Evolutionary conservation across 1,140 invertebrate genomes (phyloP).

Genomic region (Drosophila arizonae): DNA sequence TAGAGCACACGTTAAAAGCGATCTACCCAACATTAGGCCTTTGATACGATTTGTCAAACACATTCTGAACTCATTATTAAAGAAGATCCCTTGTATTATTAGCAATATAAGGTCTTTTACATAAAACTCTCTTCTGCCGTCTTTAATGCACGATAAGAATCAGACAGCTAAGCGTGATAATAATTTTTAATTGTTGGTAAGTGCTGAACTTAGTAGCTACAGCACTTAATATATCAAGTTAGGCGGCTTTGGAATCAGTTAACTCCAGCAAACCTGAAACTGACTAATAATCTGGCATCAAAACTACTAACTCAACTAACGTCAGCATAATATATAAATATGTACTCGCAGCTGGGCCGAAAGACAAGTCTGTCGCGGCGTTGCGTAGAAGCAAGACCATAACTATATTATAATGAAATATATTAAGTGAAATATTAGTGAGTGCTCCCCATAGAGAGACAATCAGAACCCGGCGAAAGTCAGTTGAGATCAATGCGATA

Average conservation of each 20-base stretch:
- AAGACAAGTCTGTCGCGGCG: conserved; percentile 1
- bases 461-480: background rate
- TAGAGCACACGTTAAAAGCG: too few species aligned
- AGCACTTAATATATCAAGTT: background rate
- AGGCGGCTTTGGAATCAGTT: background rate
- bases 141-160: background rate
- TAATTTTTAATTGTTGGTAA: conserved; percentile 13
- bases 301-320: background rate
- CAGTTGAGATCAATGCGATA: background rate
- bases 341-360: background rate
- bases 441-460: background rate
- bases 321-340: conserved; percentile 12
- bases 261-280: background rate
- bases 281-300: background rate
- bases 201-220: background rate
- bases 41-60: too few species aligned
- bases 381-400: background rate
- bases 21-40: too few species aligned
- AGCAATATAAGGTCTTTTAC: too few species aligned
- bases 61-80: too few species aligned
- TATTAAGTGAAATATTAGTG: background rate
- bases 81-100: too few species aligned
- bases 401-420: background rate
- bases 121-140: too few species aligned
- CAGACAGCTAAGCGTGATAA: background rate